Evolutionary conservation across 2,888 invertebrate genomes (phyloP).

Genomic region (Siphlonurus alternatus): DNA sequence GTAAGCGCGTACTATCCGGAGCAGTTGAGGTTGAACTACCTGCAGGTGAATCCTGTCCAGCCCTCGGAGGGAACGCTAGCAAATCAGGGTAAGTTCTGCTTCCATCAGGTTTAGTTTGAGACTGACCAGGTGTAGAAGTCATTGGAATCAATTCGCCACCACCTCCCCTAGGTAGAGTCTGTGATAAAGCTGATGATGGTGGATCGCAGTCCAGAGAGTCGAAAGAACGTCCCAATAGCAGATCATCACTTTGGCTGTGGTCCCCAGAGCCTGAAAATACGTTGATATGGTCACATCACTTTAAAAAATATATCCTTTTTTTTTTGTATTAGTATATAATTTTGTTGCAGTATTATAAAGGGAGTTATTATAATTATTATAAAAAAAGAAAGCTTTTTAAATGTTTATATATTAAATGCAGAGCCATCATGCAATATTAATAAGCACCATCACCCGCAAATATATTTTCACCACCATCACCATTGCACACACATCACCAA

Average conservation of each 20-base stretch:
- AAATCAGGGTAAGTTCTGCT: slow-evolving; percentile 41
- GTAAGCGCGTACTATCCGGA: slow-evolving; percentile 46
- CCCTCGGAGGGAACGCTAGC: slow-evolving; percentile 55
- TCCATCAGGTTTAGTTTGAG: neutral
- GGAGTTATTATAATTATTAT: neutral
- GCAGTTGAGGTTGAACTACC: slow-evolving; percentile 70
- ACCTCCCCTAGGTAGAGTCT: neutral
- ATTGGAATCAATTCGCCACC: neutral
- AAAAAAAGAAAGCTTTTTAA: neutral
- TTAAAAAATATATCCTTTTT: neutral
- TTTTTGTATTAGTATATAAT: neutral
- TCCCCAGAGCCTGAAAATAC: neutral
- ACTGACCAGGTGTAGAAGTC: neutral
- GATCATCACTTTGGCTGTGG: slow-evolving; percentile 9
- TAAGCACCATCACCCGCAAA: neutral
- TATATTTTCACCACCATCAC: neutral
- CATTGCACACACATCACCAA: neutral
- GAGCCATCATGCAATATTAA: neutral
- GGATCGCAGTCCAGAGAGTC: slow-evolving; percentile 10
- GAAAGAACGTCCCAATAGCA: slow-evolving; percentile 8
- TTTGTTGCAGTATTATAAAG: neutral
- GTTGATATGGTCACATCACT: neutral
- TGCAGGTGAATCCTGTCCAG: slow-evolving; percentile 55
- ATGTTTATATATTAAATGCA: neutral
- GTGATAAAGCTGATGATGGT: neutral